Conservation (phyloP, 1,140 invertebrate genomes). For the Magallana gigas region DNA sequence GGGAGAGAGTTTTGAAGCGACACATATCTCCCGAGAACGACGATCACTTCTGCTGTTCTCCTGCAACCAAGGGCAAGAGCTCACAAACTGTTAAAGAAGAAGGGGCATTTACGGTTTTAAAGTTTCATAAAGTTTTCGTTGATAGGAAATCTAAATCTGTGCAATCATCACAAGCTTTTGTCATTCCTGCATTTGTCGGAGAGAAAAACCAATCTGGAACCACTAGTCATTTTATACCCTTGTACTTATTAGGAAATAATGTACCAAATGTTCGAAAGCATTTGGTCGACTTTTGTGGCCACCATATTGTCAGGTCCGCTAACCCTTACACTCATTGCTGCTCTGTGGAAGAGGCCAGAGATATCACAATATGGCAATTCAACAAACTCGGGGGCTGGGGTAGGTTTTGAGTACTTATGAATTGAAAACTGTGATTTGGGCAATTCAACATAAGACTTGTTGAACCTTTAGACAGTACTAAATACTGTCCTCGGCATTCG, state of each 20-base stretch:
- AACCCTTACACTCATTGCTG: neutral
- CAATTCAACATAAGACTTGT: too few relatives aligned
- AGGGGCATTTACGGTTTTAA: neutral
- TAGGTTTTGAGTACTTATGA: neutral
- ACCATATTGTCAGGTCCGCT: neutral
- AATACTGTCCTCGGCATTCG: too few relatives aligned
- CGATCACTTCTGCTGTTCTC: neutral
- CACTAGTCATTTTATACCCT: neutral
- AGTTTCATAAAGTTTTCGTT: neutral
- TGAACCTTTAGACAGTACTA: too few relatives aligned
- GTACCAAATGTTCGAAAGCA: neutral
- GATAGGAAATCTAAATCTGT: neutral
- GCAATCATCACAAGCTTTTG: neutral
- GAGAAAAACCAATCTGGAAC: neutral
- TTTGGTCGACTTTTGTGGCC: conserved; percentile 1
- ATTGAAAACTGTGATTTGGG: too few relatives aligned
- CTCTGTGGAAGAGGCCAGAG: neutral
- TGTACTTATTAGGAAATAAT: conserved; percentile 11
- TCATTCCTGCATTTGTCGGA: neutral
- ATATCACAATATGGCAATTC: neutral
- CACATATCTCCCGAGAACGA: neutral
- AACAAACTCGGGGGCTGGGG: neutral
- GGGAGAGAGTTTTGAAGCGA: conserved; percentile 2
- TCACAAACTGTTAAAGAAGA: neutral
- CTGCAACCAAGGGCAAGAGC: neutral